Percentiles rank a stretch among this genome's conserved stretches.
These are phyloP conservation scores for Plectrocnemia conspersa DNA, from an alignment of 1,140 invertebrate genomes.

Conservation along the genomic window DNA sequence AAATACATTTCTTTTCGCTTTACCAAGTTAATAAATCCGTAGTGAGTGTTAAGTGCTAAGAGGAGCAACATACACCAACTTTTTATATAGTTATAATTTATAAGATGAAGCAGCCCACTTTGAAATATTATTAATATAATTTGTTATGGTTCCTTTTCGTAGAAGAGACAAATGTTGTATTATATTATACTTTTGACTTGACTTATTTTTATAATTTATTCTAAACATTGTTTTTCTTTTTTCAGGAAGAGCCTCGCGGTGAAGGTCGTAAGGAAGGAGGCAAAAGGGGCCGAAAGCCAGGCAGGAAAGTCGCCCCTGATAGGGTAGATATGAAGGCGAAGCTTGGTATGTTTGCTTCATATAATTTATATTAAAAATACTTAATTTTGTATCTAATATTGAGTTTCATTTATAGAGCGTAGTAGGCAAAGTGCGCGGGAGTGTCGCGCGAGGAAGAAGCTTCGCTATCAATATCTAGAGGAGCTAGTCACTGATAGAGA, in stretches of 20 bases:
- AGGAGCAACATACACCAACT: too few species aligned
- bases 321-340: constrained; percentile 94
- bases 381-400: constrained; percentile 6
- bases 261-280: constrained; percentile 67
- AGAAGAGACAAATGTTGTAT: too few species aligned
- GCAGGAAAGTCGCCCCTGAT: constrained; percentile 73
- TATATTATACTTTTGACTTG: too few species aligned
- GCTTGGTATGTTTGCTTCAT: constrained; percentile 61
- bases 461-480: constrained; percentile 95
- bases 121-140: too few species aligned
- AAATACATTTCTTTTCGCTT: too few species aligned
- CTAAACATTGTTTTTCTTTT: constrained; percentile 4
- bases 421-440: constrained; percentile 95
- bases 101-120: too few species aligned
- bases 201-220: not conserved
- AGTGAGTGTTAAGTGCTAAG: too few species aligned
- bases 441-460: constrained; percentile 93
- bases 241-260: constrained; percentile 40
- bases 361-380: not conserved
- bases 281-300: constrained; percentile 83
- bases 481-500: constrained; percentile 91
- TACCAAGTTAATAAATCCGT: too few species aligned
- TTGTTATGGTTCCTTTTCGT: too few species aligned
- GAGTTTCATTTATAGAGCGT: constrained; percentile 63
- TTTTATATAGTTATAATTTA: too few species aligned